Percentiles rank a stretch among this genome's conserved stretches.
These are phyloP conservation scores for Onychostoma macrolepis DNA, from an alignment of 2,113 vertebrate genomes.

Conservation along the genomic window DNA sequence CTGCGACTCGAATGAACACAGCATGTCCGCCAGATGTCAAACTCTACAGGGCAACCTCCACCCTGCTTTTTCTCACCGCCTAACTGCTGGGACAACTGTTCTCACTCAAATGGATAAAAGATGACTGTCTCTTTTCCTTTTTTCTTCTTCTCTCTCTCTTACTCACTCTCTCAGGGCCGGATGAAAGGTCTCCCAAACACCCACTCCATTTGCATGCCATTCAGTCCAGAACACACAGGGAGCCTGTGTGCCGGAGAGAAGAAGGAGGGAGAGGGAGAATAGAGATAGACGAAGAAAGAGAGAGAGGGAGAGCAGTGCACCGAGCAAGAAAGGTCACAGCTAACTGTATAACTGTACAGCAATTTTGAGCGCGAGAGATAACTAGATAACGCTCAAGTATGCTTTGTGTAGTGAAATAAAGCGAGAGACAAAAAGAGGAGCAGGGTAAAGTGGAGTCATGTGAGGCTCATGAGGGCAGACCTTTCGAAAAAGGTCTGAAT, in stretches of 20 bases:
- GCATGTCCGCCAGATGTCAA: slow-evolving; percentile 46
- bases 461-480: slow-evolving; percentile 77
- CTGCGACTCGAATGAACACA: slow-evolving; percentile 37
- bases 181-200: slow-evolving; percentile 81
- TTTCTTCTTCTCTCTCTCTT: slow-evolving; percentile 32
- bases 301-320: slow-evolving; percentile 13
- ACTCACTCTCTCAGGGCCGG: slow-evolving; percentile 71
- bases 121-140: slow-evolving; percentile 70
- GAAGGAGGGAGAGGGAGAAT: slow-evolving; percentile 23
- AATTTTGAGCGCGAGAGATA: slow-evolving; percentile 35
- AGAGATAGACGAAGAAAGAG: slow-evolving; percentile 20
- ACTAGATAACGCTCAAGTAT: slow-evolving; percentile 34
- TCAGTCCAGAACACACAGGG: slow-evolving; percentile 81
- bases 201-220: slow-evolving; percentile 80
- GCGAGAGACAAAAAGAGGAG: slow-evolving; percentile 41
- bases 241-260: slow-evolving; percentile 74
- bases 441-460: slow-evolving; percentile 75
- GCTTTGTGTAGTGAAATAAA: slow-evolving; percentile 36
- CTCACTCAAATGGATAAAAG: slow-evolving; percentile 78
- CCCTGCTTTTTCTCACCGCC: slow-evolving; percentile 48
- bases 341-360: slow-evolving; percentile 39
- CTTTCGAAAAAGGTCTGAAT: slow-evolving; percentile 66
- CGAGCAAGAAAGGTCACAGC: slow-evolving; percentile 29
- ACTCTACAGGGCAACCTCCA: slow-evolving; percentile 40
- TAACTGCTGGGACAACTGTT: slow-evolving; percentile 73